Evolutionary conservation across 2,888 invertebrate genomes (phyloP).

Genomic region (Tetranychus piercei): DNA sequence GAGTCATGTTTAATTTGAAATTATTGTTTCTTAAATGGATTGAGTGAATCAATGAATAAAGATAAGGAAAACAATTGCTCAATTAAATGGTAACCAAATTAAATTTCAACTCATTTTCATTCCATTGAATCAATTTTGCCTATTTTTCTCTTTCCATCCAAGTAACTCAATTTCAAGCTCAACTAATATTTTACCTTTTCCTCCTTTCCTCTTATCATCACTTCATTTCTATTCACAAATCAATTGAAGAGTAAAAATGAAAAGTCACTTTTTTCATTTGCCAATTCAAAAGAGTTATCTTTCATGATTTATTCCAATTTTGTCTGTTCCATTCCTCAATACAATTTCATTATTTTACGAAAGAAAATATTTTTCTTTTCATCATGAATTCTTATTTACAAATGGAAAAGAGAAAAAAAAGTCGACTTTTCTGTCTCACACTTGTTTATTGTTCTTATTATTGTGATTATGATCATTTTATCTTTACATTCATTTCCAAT

Average conservation of each 20-base stretch:
- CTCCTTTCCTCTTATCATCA: too few relatives aligned
- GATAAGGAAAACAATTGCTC: not conserved
- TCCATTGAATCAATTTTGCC: not conserved
- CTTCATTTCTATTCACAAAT: too few relatives aligned
- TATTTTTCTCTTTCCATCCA: not conserved
- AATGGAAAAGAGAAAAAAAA: too few relatives aligned
- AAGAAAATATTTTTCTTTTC: not conserved
- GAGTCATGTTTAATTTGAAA: not conserved
- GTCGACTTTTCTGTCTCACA: not conserved
- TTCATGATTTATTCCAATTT: too few relatives aligned
- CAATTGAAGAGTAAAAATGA: too few relatives aligned
- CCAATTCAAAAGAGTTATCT: too few relatives aligned
- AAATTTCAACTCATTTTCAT: not conserved
- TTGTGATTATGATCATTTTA: too few relatives aligned
- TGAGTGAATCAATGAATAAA: not conserved
- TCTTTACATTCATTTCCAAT: not conserved
- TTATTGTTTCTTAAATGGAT: not conserved
- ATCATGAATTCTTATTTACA: not conserved
- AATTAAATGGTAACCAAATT: not conserved
- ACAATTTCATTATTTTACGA: too few relatives aligned
- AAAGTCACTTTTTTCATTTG: too few relatives aligned
- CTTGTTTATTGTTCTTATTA: not conserved
- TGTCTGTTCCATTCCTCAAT: too few relatives aligned
- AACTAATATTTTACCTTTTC: too few relatives aligned
- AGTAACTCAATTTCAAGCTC: too few relatives aligned